Percentiles rank a stretch among this genome's conserved stretches.
phyloP scores from a whole-genome alignment of 2,113 vertebrate genomes.

The Mionectes macconnelli region DNA sequence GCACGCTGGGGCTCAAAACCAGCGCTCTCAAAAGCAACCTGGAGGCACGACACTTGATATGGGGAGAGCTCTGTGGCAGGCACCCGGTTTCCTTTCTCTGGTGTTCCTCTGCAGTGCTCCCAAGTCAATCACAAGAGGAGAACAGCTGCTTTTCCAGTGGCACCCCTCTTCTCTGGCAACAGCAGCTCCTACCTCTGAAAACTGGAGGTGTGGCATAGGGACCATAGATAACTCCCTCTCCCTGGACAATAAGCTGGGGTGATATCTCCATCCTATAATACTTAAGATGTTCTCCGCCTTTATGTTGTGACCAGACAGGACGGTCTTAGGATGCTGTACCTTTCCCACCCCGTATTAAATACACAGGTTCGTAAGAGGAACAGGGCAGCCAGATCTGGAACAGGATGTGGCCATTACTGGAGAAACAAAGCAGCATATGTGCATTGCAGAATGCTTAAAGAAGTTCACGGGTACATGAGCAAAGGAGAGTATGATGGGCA shows the following conservation, averaged over 20 bases:
- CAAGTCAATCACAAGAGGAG: neutral
- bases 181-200: neutral
- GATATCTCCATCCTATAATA: rapidly evolving
- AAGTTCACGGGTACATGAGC: neutral
- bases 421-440: neutral
- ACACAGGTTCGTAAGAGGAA: neutral
- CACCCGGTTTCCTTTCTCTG: neutral
- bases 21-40: neutral
- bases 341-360: neutral
- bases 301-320: neutral
- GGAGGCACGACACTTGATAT: rapidly evolving
- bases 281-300: neutral
- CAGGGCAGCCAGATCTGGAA: neutral
- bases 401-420: neutral
- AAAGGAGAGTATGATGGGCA: neutral
- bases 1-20: rapidly evolving
- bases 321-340: neutral
- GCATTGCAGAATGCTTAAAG: neutral
- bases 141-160: neutral
- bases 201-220: neutral
- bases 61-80: neutral
- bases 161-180: neutral
- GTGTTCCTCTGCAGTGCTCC: neutral
- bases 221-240: neutral
- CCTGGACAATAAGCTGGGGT: neutral